Conservation (phyloP, 2,113 vertebrate genomes). For the Sturnus vulgaris region DNA sequence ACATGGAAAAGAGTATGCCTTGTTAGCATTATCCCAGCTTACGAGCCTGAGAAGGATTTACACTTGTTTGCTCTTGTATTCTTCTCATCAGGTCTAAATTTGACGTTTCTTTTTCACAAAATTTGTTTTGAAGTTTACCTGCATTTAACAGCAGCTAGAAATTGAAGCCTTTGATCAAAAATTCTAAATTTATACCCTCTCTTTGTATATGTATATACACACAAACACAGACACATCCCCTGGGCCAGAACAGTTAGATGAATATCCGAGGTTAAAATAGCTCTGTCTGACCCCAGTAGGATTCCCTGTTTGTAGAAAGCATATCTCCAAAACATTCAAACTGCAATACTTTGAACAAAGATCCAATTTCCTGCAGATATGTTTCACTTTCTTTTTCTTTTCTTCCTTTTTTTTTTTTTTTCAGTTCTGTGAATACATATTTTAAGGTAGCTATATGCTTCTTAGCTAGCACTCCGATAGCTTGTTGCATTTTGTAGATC, state of each 20-base stretch:
- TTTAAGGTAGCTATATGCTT: background rate
- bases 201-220: background rate
- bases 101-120: background rate
- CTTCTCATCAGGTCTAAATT: background rate
- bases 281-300: constrained; percentile 8
- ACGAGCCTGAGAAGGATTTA: background rate
- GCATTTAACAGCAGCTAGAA: background rate
- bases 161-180: background rate
- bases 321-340: background rate
- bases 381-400: no score
- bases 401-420: no score
- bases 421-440: background rate
- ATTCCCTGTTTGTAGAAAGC: constrained; percentile 28
- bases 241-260: background rate
- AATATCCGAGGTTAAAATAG: constrained; percentile 30
- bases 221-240: background rate
- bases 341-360: background rate
- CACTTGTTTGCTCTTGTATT: background rate
- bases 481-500: background rate
- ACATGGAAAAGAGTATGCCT: background rate
- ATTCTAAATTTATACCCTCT: background rate
- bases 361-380: background rate
- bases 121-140: background rate
- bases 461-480: background rate
- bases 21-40: background rate